Evolutionary conservation across 2,113 vertebrate genomes (phyloP), one percentile per base, ranked within the genome.

Genomic region (Myrmecobius fasciatus): DNA sequence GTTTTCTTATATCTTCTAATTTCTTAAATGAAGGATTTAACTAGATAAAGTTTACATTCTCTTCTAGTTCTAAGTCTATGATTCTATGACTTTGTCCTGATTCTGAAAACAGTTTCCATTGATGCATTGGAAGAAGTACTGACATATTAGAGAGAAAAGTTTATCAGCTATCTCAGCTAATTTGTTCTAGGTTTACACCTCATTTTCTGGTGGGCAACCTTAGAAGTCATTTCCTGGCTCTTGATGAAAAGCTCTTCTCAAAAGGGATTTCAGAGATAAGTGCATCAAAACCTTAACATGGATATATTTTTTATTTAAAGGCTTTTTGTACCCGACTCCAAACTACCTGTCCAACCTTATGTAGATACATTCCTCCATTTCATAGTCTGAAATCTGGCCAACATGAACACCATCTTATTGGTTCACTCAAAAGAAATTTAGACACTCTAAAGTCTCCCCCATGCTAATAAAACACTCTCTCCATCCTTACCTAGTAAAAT

Each of bases 81-180:
- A 28, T 56, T 56, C 25, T 26, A 56, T 56, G 26, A 56, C 49
- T 92, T 24, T 92, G 75, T 47, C 54, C 60, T 8, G 25, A 11
- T 94, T 95, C 90, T 56, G 9, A 3, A 93, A 94, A 83, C n/a
- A 47, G 6, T 22, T 47, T 93, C 95, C 93, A 95, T 94, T 93
- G 95, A 92, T 54, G 60, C 75, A 28, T 24, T 47, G 89, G 90
- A 91, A 28, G 94, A 24, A 43, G 52, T 93, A 0, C 54, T 56
- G n/a, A 0, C 83, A 36, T 46, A 89, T 94, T 12, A 89, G 93
- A 51, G 52, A 96, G 56, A 26, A 91, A 96, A 49, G 92, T 46
- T 53, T 12, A n/a, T 14, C 2, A 92, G 10, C 49, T 9, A 47
- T 53, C 56, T 53, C 28, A 52, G 94, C 46, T 60, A 52, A 89